These are phyloP conservation scores for Acanthosepion lycidas DNA, from an alignment of 2,888 invertebrate genomes.

Conservation along the genomic window DNA sequence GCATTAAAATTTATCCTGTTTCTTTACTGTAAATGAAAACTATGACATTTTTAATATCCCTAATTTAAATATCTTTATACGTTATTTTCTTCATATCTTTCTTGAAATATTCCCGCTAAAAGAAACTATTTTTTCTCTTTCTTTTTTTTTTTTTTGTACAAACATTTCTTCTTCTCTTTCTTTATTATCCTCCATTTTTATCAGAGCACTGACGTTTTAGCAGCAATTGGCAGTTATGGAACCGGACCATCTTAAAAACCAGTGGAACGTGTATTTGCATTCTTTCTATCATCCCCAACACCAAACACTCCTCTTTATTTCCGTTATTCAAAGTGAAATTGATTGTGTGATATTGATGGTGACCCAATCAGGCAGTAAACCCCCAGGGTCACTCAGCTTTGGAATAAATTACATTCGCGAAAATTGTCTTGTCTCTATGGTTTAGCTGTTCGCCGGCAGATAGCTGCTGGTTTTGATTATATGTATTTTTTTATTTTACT, in stretches of 20 bases:
- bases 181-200: not conserved
- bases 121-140: not conserved
- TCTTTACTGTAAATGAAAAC: too few relatives aligned
- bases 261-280: not conserved
- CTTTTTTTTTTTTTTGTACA: too few relatives aligned
- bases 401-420: not conserved
- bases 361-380: slow-evolving; percentile 22
- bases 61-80: too few relatives aligned
- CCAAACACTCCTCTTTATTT: not conserved
- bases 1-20: too few relatives aligned
- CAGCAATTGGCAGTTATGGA: not conserved
- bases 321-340: slow-evolving; percentile 33
- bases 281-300: not conserved
- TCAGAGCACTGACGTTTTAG: not conserved
- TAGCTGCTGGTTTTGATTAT: not conserved
- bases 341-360: slow-evolving; percentile 33
- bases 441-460: not conserved
- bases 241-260: not conserved
- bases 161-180: not conserved
- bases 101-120: too few relatives aligned
- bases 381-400: not conserved
- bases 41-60: too few relatives aligned
- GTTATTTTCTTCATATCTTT: too few relatives aligned
- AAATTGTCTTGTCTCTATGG: slow-evolving; percentile 33
- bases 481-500: not conserved